A percentile compares a stretch with the other conserved stretches of the same genome.
Evolutionary conservation across 92 coral and sea anemone genomes (phyloP).

Genomic region (Porites lobata): DNA sequence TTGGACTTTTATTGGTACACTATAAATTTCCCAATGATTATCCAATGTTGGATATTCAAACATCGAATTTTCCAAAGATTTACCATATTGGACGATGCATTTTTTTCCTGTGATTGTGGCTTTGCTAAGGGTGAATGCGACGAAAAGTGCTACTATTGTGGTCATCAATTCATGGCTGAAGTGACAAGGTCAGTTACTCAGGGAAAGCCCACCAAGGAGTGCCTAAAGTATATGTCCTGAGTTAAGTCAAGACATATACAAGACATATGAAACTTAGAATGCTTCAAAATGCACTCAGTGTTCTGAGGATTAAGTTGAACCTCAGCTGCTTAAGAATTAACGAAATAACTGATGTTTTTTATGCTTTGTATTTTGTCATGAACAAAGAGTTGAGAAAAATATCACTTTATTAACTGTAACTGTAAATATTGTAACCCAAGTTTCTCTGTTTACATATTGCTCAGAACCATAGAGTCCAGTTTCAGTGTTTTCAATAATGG

Average conservation of each 20-base stretch:
- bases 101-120: constrained; percentile 15
- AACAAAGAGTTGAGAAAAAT: background rate
- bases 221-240: constrained; percentile 31
- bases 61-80: background rate
- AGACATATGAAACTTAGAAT: constrained; percentile 18
- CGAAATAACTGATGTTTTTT: too few species aligned
- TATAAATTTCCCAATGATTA: constrained; percentile 45
- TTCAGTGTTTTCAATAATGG: too few species aligned
- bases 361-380: too few species aligned
- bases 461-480: background rate
- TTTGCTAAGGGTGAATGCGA: constrained; percentile 25
- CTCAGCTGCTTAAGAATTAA: background rate
- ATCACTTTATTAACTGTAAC: background rate
- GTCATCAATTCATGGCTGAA: constrained; percentile 52
- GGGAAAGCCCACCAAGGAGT: constrained; percentile 42
- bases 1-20: background rate
- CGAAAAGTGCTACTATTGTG: constrained; percentile 53
- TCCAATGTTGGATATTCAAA: constrained; percentile 33
- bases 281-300: background rate
- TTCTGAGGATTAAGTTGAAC: constrained; percentile 2
- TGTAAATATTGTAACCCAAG: too few species aligned
- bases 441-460: too few species aligned
- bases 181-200: background rate
- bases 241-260: background rate
- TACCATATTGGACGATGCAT: constrained; percentile 1